Evolutionary conservation across 2,888 invertebrate genomes (phyloP).

Genomic region (Orgyia antiqua): DNA sequence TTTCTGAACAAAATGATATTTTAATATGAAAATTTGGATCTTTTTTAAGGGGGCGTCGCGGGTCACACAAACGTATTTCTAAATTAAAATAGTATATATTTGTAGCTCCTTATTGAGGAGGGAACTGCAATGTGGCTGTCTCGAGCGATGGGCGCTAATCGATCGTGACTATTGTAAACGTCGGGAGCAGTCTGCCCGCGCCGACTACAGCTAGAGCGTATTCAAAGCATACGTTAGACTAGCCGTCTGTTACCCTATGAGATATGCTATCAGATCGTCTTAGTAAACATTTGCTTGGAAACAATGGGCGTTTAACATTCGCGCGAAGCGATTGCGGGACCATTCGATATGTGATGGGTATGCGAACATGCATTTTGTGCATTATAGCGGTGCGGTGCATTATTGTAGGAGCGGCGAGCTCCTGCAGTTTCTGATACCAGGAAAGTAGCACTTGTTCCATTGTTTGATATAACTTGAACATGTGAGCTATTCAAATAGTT

Average conservation of each 20-base stretch:
- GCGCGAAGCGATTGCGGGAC: constrained; percentile 38
- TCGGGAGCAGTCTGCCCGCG: constrained; percentile 24
- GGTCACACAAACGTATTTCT: constrained; percentile 57
- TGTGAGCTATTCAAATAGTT: constrained; percentile 12
- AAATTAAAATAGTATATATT: constrained; percentile 56
- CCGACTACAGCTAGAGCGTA: constrained; percentile 28
- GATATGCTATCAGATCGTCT: constrained; percentile 73
- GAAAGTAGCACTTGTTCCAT: constrained; percentile 22
- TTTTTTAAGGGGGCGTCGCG: constrained; percentile 62
- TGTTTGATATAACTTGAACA: constrained; percentile 11
- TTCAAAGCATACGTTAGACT: constrained; percentile 66
- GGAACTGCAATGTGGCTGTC: constrained; percentile 29
- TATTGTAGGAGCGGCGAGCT: constrained; percentile 37
- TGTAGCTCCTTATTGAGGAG: constrained; percentile 54
- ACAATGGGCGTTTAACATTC: constrained; percentile 67
- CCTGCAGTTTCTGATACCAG: constrained; percentile 32
- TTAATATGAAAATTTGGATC: constrained; percentile 74
- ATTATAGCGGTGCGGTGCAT: constrained; percentile 49
- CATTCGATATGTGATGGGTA: constrained; percentile 37
- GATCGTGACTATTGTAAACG: constrained; percentile 60
- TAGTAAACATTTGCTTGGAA: constrained; percentile 71
- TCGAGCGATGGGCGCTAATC: constrained; percentile 51
- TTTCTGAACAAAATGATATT: constrained; percentile 51
- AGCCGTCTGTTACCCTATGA: constrained; percentile 57
- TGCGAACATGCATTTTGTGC: constrained; percentile 32